These are phyloP conservation scores for Eupeodes luniger DNA, from an alignment of 2,888 invertebrate genomes.

Conservation along the genomic window DNA sequence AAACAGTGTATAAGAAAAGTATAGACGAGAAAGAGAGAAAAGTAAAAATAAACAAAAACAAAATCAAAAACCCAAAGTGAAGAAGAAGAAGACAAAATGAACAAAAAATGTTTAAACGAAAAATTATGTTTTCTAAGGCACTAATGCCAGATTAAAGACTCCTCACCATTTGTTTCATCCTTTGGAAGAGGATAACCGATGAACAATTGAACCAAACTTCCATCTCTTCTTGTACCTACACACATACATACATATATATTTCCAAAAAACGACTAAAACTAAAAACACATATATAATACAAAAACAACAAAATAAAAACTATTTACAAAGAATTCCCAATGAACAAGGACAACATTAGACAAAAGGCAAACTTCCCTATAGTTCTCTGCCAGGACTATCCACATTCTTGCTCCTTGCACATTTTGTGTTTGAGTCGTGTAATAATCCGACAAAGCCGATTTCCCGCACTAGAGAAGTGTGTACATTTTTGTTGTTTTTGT, in stretches of 20 bases:
- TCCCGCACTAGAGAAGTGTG: conserved; percentile 33
- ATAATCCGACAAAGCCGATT: conserved; percentile 62
- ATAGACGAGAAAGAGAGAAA: background rate
- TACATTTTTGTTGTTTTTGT: background rate
- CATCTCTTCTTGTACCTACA: background rate
- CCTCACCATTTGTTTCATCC: conserved; percentile 54
- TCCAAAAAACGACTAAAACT: conserved; percentile 17
- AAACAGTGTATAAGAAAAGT: conserved; percentile 24
- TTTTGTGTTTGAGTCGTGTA: conserved; percentile 61
- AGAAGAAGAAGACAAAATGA: too few species aligned
- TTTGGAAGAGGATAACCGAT: conserved; percentile 60
- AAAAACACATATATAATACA: conserved; percentile 31
- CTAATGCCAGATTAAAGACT: conserved; percentile 72
- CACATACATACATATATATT: background rate
- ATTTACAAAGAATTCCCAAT: conserved; percentile 69
- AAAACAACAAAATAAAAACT: conserved; percentile 39
- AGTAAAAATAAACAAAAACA: background rate
- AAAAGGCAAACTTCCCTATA: conserved; percentile 46
- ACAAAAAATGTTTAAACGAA: conserved; percentile 18
- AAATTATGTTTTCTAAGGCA: conserved; percentile 69
- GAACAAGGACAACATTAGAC: conserved; percentile 62
- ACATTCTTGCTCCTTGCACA: conserved; percentile 18
- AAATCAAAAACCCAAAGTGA: background rate
- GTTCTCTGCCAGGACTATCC: background rate
- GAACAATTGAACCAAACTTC: conserved; percentile 66